These are phyloP conservation scores for Heliconius hewitsoni DNA, from an alignment of 1,140 invertebrate genomes.

Conservation along the genomic window DNA sequence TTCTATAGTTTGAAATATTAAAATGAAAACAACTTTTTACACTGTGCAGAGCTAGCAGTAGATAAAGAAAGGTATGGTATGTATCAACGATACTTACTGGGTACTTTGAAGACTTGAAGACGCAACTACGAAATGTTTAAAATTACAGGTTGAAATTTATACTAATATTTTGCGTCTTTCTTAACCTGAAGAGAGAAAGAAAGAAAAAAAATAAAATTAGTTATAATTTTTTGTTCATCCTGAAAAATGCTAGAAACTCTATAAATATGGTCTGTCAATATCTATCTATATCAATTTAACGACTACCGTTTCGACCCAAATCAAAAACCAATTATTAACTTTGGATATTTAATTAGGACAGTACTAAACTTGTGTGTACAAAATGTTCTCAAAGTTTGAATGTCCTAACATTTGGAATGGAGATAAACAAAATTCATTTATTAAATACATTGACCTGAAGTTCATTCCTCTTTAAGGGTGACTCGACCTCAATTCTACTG, in stretches of 20 bases:
- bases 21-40: no score
- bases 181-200: no score
- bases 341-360: background rate
- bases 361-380: background rate
- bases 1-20: no score
- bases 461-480: constrained; percentile 15
- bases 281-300: background rate
- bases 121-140: no score
- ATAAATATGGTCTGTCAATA: background rate
- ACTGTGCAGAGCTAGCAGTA: no score
- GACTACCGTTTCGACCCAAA: background rate
- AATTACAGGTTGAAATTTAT: no score
- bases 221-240: no score
- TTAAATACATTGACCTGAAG: background rate
- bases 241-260: background rate
- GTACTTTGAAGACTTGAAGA: no score
- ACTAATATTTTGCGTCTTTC: no score
- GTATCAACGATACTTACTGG: no score
- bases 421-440: constrained; percentile 5
- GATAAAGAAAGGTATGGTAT: no score
- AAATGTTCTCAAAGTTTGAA: background rate
- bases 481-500: constrained; percentile 47
- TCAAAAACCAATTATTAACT: background rate
- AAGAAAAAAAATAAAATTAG: no score
- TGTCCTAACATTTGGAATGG: background rate